Percentiles rank a stretch among this genome's conserved stretches.
Conservation (phyloP, 1,140 invertebrate species). For the Andricus grossulariae region DNA sequence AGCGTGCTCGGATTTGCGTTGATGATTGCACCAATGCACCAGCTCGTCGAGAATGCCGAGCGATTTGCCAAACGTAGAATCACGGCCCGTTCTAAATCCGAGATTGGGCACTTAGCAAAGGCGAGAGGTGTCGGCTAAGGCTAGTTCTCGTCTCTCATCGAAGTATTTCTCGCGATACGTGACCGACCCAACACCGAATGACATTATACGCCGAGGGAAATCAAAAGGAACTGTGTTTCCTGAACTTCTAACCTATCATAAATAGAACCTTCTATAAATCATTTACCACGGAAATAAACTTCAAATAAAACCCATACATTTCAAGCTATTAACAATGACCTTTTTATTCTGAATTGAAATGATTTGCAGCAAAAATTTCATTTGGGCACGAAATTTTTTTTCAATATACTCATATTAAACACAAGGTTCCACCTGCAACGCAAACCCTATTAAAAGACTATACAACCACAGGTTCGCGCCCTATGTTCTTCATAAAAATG, state of each 20-base stretch:
- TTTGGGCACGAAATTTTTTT: no score
- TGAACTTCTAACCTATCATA: constrained; percentile 11
- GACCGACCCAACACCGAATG: constrained; percentile 49
- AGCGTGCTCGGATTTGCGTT: constrained; percentile 17
- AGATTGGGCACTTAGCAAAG: constrained; percentile 56
- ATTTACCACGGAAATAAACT: background rate
- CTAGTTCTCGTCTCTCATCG: constrained; percentile 37
- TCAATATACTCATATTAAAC: no score
- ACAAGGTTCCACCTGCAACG: no score
- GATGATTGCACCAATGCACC: background rate
- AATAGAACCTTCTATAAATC: constrained; percentile 6
- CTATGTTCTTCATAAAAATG: no score
- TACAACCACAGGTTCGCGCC: no score
- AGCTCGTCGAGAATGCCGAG: constrained; percentile 35
- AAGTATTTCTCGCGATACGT: constrained; percentile 53
- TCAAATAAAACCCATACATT: no score
- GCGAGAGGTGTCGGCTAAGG: constrained; percentile 48
- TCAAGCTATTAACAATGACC: no score
- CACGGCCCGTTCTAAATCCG: constrained; percentile 53
- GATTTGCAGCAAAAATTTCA: no score
- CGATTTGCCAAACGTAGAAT: constrained; percentile 49
- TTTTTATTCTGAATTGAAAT: no score
- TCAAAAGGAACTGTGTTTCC: constrained; percentile 15
- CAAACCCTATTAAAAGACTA: no score
- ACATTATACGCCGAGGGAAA: constrained; percentile 42